Conservation (phyloP, 2,113 vertebrate genomes). For the Henicopernis longicauda region DNA sequence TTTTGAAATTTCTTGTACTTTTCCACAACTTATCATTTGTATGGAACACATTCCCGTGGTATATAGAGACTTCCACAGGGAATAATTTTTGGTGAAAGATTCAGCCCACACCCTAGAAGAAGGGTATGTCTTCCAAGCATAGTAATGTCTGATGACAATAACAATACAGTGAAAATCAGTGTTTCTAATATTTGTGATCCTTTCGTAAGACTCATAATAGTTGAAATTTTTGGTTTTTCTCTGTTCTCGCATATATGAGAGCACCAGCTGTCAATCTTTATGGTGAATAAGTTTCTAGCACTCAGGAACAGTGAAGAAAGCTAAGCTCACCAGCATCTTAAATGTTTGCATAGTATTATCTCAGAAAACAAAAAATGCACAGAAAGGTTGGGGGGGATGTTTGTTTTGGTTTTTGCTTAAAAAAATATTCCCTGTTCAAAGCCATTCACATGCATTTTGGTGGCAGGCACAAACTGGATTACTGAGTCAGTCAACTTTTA, state of each 20-base stretch:
- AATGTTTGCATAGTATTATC: neutral
- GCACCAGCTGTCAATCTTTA: neutral
- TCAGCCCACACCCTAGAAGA: neutral
- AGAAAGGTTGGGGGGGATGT: fast-evolving
- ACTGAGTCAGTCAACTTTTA: neutral
- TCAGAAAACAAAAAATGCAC: neutral
- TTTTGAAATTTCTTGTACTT: neutral
- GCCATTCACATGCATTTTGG: neutral
- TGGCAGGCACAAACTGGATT: neutral
- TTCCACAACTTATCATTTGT: neutral
- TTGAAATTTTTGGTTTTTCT: neutral
- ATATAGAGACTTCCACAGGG: neutral
- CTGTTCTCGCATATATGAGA: neutral
- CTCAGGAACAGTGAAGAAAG: neutral
- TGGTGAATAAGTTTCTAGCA: neutral
- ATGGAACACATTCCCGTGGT: fast-evolving
- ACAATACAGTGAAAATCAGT: neutral
- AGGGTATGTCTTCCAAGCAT: neutral
- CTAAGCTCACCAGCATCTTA: neutral
- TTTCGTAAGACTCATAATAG: neutral
- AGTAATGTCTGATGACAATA: neutral
- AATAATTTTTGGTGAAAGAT: neutral
- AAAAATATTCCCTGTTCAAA: neutral
- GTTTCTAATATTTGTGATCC: neutral
- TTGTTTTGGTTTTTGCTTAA: neutral